These are phyloP conservation scores for Orgyia antiqua DNA, from an alignment of 2,888 invertebrate genomes.

Conservation along the genomic window DNA sequence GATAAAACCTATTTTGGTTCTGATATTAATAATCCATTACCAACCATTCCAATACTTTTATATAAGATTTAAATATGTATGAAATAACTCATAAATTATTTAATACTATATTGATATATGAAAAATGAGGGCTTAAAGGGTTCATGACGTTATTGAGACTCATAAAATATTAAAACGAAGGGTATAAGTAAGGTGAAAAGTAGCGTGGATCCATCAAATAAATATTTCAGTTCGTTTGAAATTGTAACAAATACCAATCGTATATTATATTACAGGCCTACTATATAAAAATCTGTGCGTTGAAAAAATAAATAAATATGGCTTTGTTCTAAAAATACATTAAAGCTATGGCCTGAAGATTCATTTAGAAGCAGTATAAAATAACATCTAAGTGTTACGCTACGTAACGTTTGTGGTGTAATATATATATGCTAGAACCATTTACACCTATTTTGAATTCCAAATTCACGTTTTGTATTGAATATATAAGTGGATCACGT, in stretches of 20 bases:
- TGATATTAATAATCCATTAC: too few species aligned
- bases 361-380: background rate
- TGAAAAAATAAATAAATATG: too few species aligned
- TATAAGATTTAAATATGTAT: slow-evolving; percentile 1
- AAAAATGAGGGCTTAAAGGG: slow-evolving; percentile 18
- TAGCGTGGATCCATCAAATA: slow-evolving; percentile 20
- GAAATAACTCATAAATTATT: slow-evolving; percentile 13
- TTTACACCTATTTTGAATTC: slow-evolving; percentile 19
- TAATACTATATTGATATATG: slow-evolving; percentile 19
- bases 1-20: too few species aligned
- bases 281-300: too few species aligned
- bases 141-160: slow-evolving; percentile 15
- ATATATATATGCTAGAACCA: slow-evolving; percentile 1
- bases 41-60: too few species aligned
- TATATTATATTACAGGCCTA: too few species aligned
- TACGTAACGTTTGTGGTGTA: background rate
- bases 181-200: slow-evolving; percentile 17
- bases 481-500: slow-evolving; percentile 37
- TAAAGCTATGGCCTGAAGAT: too few species aligned
- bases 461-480: slow-evolving; percentile 23
- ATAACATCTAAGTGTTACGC: background rate
- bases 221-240: slow-evolving; percentile 22
- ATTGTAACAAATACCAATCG: slow-evolving; percentile 12
- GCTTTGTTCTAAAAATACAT: too few species aligned
- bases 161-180: slow-evolving; percentile 23